Conservation (phyloP, 1,140 invertebrate species). For the Apis mellifera region DNA sequence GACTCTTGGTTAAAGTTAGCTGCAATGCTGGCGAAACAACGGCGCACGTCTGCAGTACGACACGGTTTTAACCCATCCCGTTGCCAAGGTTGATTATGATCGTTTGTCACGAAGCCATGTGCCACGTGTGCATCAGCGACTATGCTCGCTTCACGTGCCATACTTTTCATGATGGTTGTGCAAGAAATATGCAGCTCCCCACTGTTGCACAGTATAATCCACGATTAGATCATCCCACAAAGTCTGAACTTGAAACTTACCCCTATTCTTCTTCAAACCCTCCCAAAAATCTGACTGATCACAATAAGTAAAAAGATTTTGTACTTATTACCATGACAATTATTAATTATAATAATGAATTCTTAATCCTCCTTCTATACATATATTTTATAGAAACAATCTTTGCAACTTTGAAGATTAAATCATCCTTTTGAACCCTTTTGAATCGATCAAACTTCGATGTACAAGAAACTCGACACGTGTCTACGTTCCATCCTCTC, state of each 20-base stretch:
- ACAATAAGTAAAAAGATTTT: no score
- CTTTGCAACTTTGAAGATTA: no score
- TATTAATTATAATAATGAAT: no score
- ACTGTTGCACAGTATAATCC: background rate
- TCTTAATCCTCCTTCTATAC: no score
- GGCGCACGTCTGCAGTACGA: background rate
- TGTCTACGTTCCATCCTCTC: background rate
- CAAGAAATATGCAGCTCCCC: background rate
- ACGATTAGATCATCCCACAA: background rate
- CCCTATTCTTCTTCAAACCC: no score
- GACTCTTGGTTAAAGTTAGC: background rate
- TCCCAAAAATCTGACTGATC: no score
- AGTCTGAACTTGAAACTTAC: no score
- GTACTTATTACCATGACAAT: no score
- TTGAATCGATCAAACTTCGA: background rate
- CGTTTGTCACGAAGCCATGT: background rate
- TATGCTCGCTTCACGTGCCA: background rate
- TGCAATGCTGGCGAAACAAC: background rate
- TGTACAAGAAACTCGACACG: background rate
- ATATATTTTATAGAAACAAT: no score
- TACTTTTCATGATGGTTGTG: background rate
- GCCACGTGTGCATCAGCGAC: no score
- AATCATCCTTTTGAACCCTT: background rate
- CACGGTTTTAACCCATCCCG: background rate
- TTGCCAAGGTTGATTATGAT: background rate